Conservation (phyloP, 2,113 vertebrate species). For the Seriola dumerili region DNA sequence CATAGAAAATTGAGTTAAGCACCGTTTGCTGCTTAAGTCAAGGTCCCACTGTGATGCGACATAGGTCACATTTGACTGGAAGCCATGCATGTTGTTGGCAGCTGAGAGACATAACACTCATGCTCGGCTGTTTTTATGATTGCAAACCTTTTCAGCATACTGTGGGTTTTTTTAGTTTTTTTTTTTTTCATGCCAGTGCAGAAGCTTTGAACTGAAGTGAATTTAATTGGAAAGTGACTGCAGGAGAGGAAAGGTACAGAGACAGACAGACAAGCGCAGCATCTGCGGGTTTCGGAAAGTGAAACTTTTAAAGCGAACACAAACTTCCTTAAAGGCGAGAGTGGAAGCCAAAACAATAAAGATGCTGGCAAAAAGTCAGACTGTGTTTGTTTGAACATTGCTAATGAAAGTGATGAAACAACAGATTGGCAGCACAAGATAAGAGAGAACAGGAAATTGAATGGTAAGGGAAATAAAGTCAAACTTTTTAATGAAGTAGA, state of each 20-base stretch:
- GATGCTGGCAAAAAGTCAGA: slow-evolving; percentile 15
- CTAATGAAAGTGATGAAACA: slow-evolving; percentile 41
- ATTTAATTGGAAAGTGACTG: slow-evolving; percentile 9
- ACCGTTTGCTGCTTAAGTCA: neutral
- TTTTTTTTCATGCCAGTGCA: neutral
- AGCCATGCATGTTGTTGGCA: neutral
- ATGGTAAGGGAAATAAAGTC: neutral
- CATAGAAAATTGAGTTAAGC: neutral
- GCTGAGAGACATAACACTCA: neutral
- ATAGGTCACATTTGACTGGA: neutral
- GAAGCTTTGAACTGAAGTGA: slow-evolving; percentile 29
- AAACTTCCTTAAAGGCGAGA: slow-evolving; percentile 7
- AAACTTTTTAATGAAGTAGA: slow-evolving; percentile 4
- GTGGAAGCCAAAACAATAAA: slow-evolving; percentile 32
- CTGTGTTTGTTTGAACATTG: slow-evolving; percentile 5
- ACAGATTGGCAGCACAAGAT: slow-evolving; percentile 7
- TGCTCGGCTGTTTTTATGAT: slow-evolving; percentile 1
- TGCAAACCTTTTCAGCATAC: neutral
- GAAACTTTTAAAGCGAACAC: slow-evolving; percentile 6
- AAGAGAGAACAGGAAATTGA: neutral
- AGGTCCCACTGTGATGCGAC: neutral
- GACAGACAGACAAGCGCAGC: neutral
- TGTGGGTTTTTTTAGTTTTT: neutral
- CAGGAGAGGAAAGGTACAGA: neutral
- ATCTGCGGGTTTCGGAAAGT: slow-evolving; percentile 8